Base-by-base conservation (phyloP, 2,888 invertebrate genomes). In the Xylocampa areola region DNA sequence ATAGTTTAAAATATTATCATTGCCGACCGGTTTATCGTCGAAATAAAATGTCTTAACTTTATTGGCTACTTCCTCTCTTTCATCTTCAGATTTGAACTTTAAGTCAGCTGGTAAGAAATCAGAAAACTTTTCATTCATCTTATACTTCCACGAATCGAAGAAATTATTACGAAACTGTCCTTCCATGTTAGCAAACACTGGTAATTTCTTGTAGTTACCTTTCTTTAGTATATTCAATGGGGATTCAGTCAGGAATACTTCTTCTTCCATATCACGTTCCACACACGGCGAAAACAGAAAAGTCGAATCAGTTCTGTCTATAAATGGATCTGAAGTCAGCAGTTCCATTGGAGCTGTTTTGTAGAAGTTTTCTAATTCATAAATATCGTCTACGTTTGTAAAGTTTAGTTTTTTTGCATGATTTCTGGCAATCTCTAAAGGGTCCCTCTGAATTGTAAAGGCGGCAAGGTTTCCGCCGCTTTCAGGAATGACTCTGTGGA, bases 121-220 rank as follows among this genome's bases (percentile, higher is more conserved):
- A 0, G 85, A 77, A 73, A 89, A 88, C 0, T 80, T 82, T n/a
- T 78, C 59, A 72, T 86, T 85, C 86, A 91, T 89, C 49, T 27
- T 64, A 3, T 63, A 4, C 48, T 77, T 81, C 83, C 83, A 85
- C 0, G 19, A 0, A 1, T 83, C 76, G 49, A 85, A 87, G 0
- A 67, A 21, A 0, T 33, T 19, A 11, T 82, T 17, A 8, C 83
- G 73, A 0, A 84, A 4, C 14, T 82, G 53, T 2, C 88, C 88
- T 69, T 88, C 88, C 87, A 84, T 86, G n/a, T 82, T 76, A 6
- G 82, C 50, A 66, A 88, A 58, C 37, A 85, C 59, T 0, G 88
- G 88, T 2, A 85, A 44, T 61, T 84, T 84, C 21, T 63, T 67
- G 30, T 76, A 82, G 4, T 68, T 47, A 3, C 79, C 77, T n/a